Base-by-base conservation (phyloP, 2,888 invertebrate genomes). In the Lasioglossum morio region DNA sequence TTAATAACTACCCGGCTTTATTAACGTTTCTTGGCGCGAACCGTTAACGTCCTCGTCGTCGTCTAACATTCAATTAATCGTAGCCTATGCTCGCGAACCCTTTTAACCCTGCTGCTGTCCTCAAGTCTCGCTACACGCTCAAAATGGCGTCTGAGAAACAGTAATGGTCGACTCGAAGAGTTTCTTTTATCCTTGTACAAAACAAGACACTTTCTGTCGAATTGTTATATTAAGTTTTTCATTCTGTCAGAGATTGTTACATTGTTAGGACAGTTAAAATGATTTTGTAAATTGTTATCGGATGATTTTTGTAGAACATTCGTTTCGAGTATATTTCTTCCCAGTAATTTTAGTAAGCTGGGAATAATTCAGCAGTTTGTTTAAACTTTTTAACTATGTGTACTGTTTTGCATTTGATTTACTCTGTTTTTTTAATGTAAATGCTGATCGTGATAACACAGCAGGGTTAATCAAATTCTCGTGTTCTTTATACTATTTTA, bases 1-100 rank as follows among this genome's bases (percentile, higher is more conserved):
- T 69, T 34, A 37, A 69, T 69, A 69, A 69, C 74, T n/a, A 27
- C 46, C 37, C 77, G 74, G 43, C 84, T 84, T 84, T 72, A 69
- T 80, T 86, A 86, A 80, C 82, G 63, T 69, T 82, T 77, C 72
- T 40, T 70, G 72, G 73, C 60, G 70, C 60, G 74, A 86, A 84
- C 81, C 77, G 80, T 84, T 80, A 80, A 77, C 82, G 82, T 23
- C 46, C n/a, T 63, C 57, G 69, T 12, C 19, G 34, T 27, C 27
- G 30, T 30, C 63, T 63, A 63, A 63, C 63, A 63, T 63, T 30
- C 63, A 63, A 63, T 63, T 63, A 63, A 63, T 63, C 63, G 63
- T 14, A 63, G 30, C 63, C 63, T 30, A 53, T 63, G 16, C 30
- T 30, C 27, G 63, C 30, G 27, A 63, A 30, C 30, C 30, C 16